Percentiles rank a stretch among this genome's conserved stretches.
phyloP scores from a whole-genome alignment of 2,797 vertebrate genomes.

The Hydrocynus forskahlii region DNA sequence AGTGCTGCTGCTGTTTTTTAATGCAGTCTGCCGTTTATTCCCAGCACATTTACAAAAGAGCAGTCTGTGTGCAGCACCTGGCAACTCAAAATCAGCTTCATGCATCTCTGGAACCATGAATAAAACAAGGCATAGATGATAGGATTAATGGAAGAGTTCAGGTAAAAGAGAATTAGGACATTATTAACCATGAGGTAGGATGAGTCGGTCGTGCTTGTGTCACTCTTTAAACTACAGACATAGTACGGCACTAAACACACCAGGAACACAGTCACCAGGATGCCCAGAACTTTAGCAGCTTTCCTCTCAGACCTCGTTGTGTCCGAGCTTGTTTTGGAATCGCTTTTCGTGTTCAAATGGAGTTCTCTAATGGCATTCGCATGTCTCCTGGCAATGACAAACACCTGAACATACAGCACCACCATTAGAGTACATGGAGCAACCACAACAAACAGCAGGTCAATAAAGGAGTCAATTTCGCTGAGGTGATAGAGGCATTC shows the following conservation, averaged over 20 bases:
- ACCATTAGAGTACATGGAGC: slow-evolving; percentile 51
- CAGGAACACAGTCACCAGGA: slow-evolving; percentile 56
- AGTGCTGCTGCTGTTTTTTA: neutral
- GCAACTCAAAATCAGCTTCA: slow-evolving; percentile 49
- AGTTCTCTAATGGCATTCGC: slow-evolving; percentile 53
- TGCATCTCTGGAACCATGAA: slow-evolving; percentile 57
- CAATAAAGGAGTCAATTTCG: slow-evolving; percentile 38
- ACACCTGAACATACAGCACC: slow-evolving; percentile 50
- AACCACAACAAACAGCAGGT: slow-evolving; percentile 51
- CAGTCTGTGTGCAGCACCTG: slow-evolving; percentile 48
- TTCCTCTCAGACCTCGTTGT: slow-evolving; percentile 53
- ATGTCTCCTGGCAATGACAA: slow-evolving; percentile 54
- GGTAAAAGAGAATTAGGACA: slow-evolving; percentile 48
- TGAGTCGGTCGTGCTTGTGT: slow-evolving; percentile 8
- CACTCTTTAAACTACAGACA: slow-evolving; percentile 28
- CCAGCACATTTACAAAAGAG: slow-evolving; percentile 50
- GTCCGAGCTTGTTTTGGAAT: slow-evolving; percentile 7
- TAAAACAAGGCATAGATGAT: slow-evolving; percentile 60
- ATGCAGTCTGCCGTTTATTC: neutral
- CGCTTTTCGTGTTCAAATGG: neutral
- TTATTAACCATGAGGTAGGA: slow-evolving; percentile 41
- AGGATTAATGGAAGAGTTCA: slow-evolving; percentile 61
- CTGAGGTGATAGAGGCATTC: slow-evolving; percentile 34
- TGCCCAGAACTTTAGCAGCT: slow-evolving; percentile 48
- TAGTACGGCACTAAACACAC: slow-evolving; percentile 57